Evolutionary conservation across 2,113 vertebrate genomes (phyloP).

Genomic region (Takifugu bimaculatus): DNA sequence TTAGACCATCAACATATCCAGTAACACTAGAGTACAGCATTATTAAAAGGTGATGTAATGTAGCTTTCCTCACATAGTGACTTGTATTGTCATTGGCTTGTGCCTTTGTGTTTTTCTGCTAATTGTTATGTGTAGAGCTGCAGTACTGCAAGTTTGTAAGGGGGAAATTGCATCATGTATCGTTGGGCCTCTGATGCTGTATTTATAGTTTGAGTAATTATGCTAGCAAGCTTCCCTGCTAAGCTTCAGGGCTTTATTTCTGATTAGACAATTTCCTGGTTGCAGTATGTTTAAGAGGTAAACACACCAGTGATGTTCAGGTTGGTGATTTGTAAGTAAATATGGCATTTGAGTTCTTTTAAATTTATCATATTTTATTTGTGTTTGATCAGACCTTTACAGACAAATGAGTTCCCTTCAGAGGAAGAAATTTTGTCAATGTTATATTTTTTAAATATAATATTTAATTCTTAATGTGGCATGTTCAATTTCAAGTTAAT

Average conservation of each 20-base stretch:
- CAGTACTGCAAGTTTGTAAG: no score
- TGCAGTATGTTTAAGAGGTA: not conserved
- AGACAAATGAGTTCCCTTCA: not conserved
- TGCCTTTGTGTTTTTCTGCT: no score
- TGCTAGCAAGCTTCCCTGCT: no score
- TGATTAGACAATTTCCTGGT: not conserved
- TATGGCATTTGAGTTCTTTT: not conserved
- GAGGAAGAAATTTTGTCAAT: not conserved
- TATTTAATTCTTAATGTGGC: constrained; percentile 24
- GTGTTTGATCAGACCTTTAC: not conserved
- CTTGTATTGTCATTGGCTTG: constrained; percentile 7
- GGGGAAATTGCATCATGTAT: no score
- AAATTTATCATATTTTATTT: not conserved
- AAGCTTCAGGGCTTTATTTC: not conserved
- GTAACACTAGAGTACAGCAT: constrained; percentile 11
- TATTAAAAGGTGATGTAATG: constrained; percentile 6
- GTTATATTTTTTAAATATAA: constrained; percentile 12
- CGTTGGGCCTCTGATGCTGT: no score
- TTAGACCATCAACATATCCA: constrained; percentile 6
- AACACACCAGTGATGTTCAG: not conserved
- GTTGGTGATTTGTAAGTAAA: not conserved
- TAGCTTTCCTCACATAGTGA: constrained; percentile 18
- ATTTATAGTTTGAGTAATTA: no score
- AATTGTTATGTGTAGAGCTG: no score
- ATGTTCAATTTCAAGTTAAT: no score